Evolutionary conservation across 2,888 invertebrate species (phyloP), one percentile per base, ranked within the genome.

Genomic region (Ferdinandea cuprea): DNA sequence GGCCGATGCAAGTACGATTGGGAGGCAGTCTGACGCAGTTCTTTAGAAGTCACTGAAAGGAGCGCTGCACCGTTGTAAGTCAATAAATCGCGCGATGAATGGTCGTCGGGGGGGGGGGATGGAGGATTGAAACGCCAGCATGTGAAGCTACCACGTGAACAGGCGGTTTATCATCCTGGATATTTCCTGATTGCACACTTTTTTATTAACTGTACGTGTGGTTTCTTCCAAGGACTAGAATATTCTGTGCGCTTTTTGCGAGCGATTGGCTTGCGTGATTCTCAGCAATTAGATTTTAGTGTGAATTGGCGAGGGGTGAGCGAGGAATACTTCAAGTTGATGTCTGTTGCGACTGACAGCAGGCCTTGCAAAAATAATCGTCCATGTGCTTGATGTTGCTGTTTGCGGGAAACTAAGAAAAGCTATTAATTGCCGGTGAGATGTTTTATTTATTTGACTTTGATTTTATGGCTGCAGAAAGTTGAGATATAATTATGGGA

Each of bases 101-200:
- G 48, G 78, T 61, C 13, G 54, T 25, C 5, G 63, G 25, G 61
- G 56, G 48, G 19, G 32, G 7, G 35, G 11, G 25, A 59, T 48
- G 48, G 19, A 21, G 7, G 35, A 7, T 8, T 15, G 58, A 50
- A 50, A 7, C 48, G 17, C 32, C 68, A 40, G 32, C 63, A 80
- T 74, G 52, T 66, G 78, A 73, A 68, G 50, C 56, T 61, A 78
- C 83, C 84, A 84, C 79, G 79, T 84, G 79, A 84, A 84, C 63
- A 84, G 84, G 84, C 79, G 73, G 84, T 84, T 84, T 84, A 84
- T 84, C 84, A 84, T 84, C 69, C 63, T 83, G 77, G 78, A 83
- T 83, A 77, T 78, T 83, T 83, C 83, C 83, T 83, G 83, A 77
- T 73, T 83, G 78, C 59, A 78, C 68, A 61, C 58, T 66, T 83